Conservation (phyloP, 2,797 vertebrate genomes). For the Oreochromis grahami region DNA sequence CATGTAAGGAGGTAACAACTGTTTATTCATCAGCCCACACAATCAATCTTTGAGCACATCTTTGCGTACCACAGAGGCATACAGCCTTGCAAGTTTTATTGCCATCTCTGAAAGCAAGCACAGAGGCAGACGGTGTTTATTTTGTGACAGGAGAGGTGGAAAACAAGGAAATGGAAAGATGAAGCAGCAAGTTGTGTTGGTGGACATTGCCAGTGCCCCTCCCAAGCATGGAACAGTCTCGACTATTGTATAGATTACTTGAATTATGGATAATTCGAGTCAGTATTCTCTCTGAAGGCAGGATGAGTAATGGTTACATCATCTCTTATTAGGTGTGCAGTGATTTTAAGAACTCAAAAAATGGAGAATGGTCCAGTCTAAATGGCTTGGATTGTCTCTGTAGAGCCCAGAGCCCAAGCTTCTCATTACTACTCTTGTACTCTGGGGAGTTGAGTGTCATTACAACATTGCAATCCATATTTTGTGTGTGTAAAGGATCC, state of each 20-base stretch:
- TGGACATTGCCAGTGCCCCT: neutral
- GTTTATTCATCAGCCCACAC: conserved; percentile 62
- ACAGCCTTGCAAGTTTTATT: conserved; percentile 52
- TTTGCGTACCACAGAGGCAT: conserved; percentile 39
- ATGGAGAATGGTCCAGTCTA: neutral
- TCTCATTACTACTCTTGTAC: conserved; percentile 2
- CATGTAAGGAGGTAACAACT: conserved; percentile 43
- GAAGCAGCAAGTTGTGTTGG: conserved; percentile 27
- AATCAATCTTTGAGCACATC: conserved; percentile 46
- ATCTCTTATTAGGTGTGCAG: conserved; percentile 6
- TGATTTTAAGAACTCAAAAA: conserved; percentile 12
- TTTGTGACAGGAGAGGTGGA: conserved; percentile 2
- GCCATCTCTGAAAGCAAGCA: conserved; percentile 38
- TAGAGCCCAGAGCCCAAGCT: neutral
- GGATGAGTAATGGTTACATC: conserved; percentile 33
- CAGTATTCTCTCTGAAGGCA: conserved; percentile 11
- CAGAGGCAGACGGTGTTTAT: conserved; percentile 30
- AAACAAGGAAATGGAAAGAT: conserved; percentile 38
- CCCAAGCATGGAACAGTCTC: conserved; percentile 1
- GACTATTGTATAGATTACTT: conserved; percentile 36
- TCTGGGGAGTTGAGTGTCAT: conserved; percentile 16
- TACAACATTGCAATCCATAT: conserved; percentile 17
- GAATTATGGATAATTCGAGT: conserved; percentile 31
- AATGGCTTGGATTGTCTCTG: conserved; percentile 13
- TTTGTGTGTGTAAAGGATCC: neutral